Percentiles rank a stretch among this genome's conserved stretches.
phyloP scores from a whole-genome alignment of 2,113 vertebrate genomes.

The Rafetus swinhoei region DNA sequence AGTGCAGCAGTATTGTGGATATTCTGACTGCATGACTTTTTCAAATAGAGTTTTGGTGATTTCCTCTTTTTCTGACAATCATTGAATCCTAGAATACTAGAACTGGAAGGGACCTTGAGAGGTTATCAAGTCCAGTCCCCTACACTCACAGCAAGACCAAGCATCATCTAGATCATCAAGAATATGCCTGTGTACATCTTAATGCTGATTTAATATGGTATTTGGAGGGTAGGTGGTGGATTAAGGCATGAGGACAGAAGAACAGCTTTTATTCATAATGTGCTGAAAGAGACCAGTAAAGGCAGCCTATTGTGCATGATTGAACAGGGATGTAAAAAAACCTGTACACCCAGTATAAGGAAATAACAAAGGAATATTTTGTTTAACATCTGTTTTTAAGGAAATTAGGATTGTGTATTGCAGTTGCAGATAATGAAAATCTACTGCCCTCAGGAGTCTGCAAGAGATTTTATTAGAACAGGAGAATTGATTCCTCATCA shows the following conservation, averaged over 20 bases:
- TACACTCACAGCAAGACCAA: too few relatives aligned
- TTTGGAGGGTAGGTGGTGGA: background rate
- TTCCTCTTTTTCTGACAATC: background rate
- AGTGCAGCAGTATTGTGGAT: background rate
- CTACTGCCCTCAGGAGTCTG: background rate
- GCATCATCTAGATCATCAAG: too few relatives aligned
- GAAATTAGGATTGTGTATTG: background rate
- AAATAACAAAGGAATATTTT: conserved; percentile 21
- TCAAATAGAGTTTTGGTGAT: background rate
- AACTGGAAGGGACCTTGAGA: too few relatives aligned
- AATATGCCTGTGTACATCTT: background rate
- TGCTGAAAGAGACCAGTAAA: background rate
- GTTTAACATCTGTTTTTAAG: background rate
- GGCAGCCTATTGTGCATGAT: background rate
- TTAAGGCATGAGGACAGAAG: background rate
- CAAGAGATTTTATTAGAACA: background rate
- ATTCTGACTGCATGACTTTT: background rate
- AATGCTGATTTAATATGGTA: background rate
- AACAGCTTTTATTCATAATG: background rate
- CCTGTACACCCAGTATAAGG: background rate
- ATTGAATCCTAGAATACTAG: too few relatives aligned
- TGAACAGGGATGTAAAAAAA: background rate
- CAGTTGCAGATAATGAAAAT: background rate
- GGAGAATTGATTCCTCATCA: background rate
- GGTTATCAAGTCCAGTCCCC: too few relatives aligned